Base-by-base conservation (phyloP, 2,797 vertebrate species). In the Ceyx erithaca region DNA sequence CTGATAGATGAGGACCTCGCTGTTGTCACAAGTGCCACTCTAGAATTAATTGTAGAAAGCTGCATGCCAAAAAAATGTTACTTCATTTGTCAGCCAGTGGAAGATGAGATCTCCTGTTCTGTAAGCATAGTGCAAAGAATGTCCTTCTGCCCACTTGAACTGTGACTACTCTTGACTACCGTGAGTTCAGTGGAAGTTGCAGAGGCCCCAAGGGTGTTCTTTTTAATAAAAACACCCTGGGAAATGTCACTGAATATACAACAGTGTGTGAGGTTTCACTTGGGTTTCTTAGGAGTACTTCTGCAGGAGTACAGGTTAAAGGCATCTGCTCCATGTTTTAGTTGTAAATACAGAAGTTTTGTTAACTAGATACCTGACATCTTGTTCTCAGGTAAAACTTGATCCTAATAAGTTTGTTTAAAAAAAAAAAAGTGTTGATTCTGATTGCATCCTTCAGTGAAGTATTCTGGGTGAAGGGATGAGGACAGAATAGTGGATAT, bases 1-100 rank as follows among this genome's bases (percentile, higher is more conserved):
- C 31, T 83, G 92, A 15, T 72, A 54, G 78, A 86, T 95, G 92
- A 96, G 71, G 52, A 85, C 93, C 90, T 81, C 69, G 48, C 92
- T 90, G 92, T 89, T 87, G 67, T 3, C 54, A 43, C 61, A 57
- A 96, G 93, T 82, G 84, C 71, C 76, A 77, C 92, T 95, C 7
- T 6, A 63, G 62, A 90, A 69, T 77, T 84, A 95, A 71, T 90
- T 85, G 49, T 77, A 14, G 63, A 35, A 87, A 89, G 58, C 86
- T 61, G 58, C 63, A 4, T 0, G 1, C 51, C 54, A 59, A 52
- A 77, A 70, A 77, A 70, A 22, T 6, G 33, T 57, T 23, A 41
- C 87, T 89, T 92, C 62, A 12, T 86, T 86, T 86, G 71, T 41
- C 55, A 86, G 89, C 48, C 2, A 2, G 5, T 81, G 68, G 82